phyloP scores from a whole-genome alignment of 2,797 vertebrate genomes.

The Lycodopsis pacificus region DNA sequence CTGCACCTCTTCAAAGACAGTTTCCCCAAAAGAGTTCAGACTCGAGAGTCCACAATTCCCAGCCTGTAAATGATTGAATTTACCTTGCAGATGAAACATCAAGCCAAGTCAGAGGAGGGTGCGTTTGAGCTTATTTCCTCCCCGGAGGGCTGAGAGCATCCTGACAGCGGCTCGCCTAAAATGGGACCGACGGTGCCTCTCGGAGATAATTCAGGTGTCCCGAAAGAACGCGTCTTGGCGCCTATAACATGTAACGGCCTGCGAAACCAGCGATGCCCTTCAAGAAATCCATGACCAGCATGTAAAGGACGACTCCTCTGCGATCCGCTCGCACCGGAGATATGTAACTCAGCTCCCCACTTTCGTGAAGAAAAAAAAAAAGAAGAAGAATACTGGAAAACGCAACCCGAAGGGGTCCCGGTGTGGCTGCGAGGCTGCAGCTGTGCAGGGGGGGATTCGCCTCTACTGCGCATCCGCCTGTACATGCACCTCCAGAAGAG shows the following conservation, averaged over 20 bases:
- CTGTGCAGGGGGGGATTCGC: conserved; percentile 70
- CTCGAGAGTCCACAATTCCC: conserved; percentile 20
- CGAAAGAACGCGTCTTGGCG: conserved; percentile 68
- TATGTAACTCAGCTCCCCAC: conserved; percentile 52
- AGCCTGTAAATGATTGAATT: conserved; percentile 53
- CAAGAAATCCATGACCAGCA: conserved; percentile 75
- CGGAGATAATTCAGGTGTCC: conserved; percentile 78
- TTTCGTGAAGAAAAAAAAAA: conserved; percentile 17
- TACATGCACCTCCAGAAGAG: conserved; percentile 77
- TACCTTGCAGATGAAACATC: conserved; percentile 85
- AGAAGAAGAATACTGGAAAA: conserved; percentile 22
- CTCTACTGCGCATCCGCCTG: conserved; percentile 85
- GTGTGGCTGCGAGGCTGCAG: conserved; percentile 68
- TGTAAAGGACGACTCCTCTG: conserved; percentile 58
- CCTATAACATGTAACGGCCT: conserved; percentile 72
- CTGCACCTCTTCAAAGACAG: conserved; percentile 45
- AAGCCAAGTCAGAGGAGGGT: conserved; percentile 73
- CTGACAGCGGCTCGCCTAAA: conserved; percentile 59
- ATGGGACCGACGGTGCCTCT: conserved; percentile 56
- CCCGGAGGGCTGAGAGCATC: conserved; percentile 61
- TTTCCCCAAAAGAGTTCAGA: conserved; percentile 52
- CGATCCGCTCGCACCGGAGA: conserved; percentile 44
- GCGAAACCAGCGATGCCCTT: conserved; percentile 77
- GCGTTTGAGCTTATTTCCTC: conserved; percentile 59
- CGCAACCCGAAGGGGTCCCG: conserved; percentile 60